Conservation (phyloP, 2,888 invertebrate species). For the Aelia acuminata region DNA sequence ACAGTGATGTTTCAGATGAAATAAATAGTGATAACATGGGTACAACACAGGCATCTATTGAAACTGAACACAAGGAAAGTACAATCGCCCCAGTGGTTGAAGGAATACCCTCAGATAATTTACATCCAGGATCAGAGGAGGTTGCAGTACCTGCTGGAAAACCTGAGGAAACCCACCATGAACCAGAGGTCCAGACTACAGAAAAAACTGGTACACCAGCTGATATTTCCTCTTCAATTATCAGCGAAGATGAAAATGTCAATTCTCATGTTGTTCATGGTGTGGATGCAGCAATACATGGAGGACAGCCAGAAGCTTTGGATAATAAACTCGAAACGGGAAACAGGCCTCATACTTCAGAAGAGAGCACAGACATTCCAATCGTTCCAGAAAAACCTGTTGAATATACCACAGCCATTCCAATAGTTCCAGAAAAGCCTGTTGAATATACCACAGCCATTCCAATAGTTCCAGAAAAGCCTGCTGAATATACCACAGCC, state of each 20-base stretch:
- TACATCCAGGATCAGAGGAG: constrained; percentile 60
- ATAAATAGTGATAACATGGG: constrained; percentile 47
- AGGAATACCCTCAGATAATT: constrained; percentile 52
- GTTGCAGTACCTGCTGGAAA: background rate
- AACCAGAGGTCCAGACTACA: background rate
- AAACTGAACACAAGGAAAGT: constrained; percentile 40
- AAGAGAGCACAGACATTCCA: constrained; percentile 36
- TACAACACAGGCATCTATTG: constrained; percentile 51
- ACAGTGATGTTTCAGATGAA: constrained; percentile 47
- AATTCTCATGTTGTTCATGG: constrained; percentile 54
- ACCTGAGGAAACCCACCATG: background rate
- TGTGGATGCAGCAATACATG: constrained; percentile 44
- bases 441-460: too few species aligned
- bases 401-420: background rate
- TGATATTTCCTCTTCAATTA: constrained; percentile 13
- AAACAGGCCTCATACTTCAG: constrained; percentile 11
- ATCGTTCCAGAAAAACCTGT: background rate
- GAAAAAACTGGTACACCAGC: constrained; percentile 47
- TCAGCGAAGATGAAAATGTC: constrained; percentile 47
- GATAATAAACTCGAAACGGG: constrained; percentile 28
- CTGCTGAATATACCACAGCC: too few species aligned
- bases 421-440: too few species aligned
- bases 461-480: too few species aligned
- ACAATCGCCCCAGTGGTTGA: constrained; percentile 26
- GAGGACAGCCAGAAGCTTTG: constrained; percentile 43